Conservation (phyloP, 1,140 invertebrate species). For the Stegodyphus dumicola region DNA sequence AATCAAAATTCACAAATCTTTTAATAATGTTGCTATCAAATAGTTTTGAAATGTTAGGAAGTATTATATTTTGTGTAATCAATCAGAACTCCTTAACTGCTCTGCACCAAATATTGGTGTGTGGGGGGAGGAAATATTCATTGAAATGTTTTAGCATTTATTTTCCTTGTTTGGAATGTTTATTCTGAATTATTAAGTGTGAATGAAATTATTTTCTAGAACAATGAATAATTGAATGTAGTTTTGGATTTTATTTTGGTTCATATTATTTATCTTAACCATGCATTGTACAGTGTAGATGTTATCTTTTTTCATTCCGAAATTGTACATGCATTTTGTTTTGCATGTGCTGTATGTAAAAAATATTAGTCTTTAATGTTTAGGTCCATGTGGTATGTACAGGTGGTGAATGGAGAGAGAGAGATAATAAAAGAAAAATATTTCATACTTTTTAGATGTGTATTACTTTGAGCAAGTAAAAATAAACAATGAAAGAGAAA, state of each 20-base stretch:
- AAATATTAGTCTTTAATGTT: slow-evolving; percentile 42
- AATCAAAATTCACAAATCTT: not conserved
- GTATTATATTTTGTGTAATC: slow-evolving; percentile 6
- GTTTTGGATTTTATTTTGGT: slow-evolving; percentile 7
- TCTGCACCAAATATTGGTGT: not conserved
- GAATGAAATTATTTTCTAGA: slow-evolving; percentile 24
- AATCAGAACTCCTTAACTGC: slow-evolving; percentile 30
- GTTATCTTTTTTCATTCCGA: slow-evolving; percentile 47
- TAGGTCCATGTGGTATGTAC: slow-evolving; percentile 53
- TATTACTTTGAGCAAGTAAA: not conserved
- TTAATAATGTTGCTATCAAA: too few relatives aligned
- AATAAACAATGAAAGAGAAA: slow-evolving; percentile 13
- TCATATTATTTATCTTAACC: not conserved
- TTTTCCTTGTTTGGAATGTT: slow-evolving; percentile 28
- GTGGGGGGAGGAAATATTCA: slow-evolving; percentile 1
- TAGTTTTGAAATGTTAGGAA: not conserved
- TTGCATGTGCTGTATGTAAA: slow-evolving; percentile 53
- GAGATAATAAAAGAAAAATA: slow-evolving; percentile 30
- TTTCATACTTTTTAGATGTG: not conserved
- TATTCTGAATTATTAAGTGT: slow-evolving; percentile 22
- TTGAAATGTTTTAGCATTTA: slow-evolving; percentile 18
- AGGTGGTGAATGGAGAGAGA: slow-evolving; percentile 59
- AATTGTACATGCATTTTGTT: slow-evolving; percentile 45
- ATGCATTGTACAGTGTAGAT: slow-evolving; percentile 54
- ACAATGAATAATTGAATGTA: slow-evolving; percentile 31